A percentile compares a stretch with the other conserved stretches of the same genome.
Evolutionary conservation across 30 jellyfish, hydroid and myxozoan species (phyloP).

Genomic region (Cassiopea andromeda): DNA sequence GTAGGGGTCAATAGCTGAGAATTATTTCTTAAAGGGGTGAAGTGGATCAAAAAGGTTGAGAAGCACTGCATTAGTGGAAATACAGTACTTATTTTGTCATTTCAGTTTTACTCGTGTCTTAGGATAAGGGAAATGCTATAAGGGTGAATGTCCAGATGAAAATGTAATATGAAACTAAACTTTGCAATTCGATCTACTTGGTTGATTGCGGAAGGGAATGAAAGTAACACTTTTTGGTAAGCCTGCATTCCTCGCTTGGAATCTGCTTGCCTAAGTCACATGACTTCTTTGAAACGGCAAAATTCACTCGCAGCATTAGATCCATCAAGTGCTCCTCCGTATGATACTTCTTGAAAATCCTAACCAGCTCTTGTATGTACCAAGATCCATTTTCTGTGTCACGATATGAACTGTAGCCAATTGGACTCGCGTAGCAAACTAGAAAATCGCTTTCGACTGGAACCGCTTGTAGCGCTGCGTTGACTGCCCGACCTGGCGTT

Average conservation of each 20-base stretch:
- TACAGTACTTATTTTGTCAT: too few species aligned
- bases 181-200: neutral
- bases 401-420: slow-evolving; percentile 70
- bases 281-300: slow-evolving; percentile 33
- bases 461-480: neutral
- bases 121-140: too few species aligned
- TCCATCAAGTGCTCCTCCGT: slow-evolving; percentile 68
- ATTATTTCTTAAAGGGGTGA: too few species aligned
- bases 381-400: slow-evolving; percentile 64
- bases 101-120: too few species aligned
- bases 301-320: slow-evolving; percentile 68
- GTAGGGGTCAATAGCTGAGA: too few species aligned
- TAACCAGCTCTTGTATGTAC: slow-evolving; percentile 65
- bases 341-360: neutral
- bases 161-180: too few species aligned
- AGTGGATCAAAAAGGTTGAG: too few species aligned
- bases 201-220: neutral
- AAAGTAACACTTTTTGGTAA: slow-evolving; percentile 60
- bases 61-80: too few species aligned
- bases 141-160: too few species aligned
- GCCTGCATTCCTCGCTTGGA: slow-evolving; percentile 79
- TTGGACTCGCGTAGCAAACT: slow-evolving; percentile 73
- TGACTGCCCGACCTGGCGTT: neutral
- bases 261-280: slow-evolving; percentile 37
- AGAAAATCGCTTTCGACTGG: slow-evolving; percentile 85